Base-by-base conservation (phyloP, 1,140 invertebrate species). In the Cotesia vestalis region DNA sequence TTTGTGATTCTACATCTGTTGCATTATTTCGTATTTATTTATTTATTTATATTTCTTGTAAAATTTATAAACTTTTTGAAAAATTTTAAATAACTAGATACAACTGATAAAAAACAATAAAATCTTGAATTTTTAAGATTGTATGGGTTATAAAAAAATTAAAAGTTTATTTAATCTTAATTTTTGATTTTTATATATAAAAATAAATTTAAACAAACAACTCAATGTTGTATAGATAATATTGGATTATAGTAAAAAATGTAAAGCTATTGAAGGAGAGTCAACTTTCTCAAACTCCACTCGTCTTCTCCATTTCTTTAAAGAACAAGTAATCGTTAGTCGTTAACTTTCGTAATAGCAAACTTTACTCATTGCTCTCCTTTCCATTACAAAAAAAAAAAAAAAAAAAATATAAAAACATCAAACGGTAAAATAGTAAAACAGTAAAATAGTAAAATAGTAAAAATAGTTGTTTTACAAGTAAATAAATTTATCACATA, bases 271-370 rank as follows among this genome's bases (percentile, higher is more conserved):
- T 61, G 20, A 53, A 63, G 8, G 59, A 70, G 11, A 46, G 69
- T 63, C 69, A 59, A 70, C 69, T 70, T 70, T 70, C 69, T 70
- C 69, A 63, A 63, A 40, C 38, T 34, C 40, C 17, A 51, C 38
- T 61, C 55, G 20, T 61, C 59, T 20, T 64, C 35, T 40, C 14
- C 51, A 53, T 14, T 34, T 63, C n/a, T 63, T 61, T 70, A 27
- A 38, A 63, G 60, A n/a, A 27, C 27, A 27, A 46, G 38, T 70
- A 60, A 52, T 61, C 60, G 60, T 61, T 61, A 61, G 17, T 61
- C 40, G 40, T 46, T 46, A 46, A 12, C 60, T 34, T 20, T 61
- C 34, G n/a, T 6, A 34, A 61, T 61, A 61, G 60, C 20, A 27
- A 61, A 61, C 60, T 61, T 61, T 34, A 12, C 20, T 8, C 34